Evolutionary conservation across 2,888 invertebrate species (phyloP).

Genomic region (Alviniconcha strummeri): DNA sequence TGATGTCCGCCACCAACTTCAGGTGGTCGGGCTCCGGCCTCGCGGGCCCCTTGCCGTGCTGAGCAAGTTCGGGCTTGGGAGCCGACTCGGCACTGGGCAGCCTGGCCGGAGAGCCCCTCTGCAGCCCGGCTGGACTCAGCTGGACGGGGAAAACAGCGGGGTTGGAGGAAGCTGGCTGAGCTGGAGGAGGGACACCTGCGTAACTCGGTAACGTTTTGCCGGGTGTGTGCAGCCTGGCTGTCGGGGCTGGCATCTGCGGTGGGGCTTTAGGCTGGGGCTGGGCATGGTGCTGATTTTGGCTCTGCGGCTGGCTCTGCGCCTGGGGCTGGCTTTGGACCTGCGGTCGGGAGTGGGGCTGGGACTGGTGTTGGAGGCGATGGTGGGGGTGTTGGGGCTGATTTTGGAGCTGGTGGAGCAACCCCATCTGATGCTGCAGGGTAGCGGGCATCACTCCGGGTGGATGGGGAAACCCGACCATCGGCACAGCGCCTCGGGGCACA

Average conservation of each 20-base stretch:
- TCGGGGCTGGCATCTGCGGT: neutral
- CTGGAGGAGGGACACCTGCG: neutral
- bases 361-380: neutral
- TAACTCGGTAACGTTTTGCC: neutral
- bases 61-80: neutral
- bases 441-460: slow-evolving; percentile 27
- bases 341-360: slow-evolving; percentile 16
- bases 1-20: slow-evolving; percentile 38
- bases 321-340: slow-evolving; percentile 18
- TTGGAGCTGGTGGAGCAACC: neutral
- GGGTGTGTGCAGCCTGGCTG: neutral
- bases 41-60: neutral
- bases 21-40: slow-evolving; percentile 3
- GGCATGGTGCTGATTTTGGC: neutral
- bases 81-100: neutral
- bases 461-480: slow-evolving; percentile 32
- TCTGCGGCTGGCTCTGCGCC: slow-evolving; percentile 2
- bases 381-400: too few species aligned
- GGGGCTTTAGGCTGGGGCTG: slow-evolving; percentile 6
- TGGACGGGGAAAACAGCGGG: slow-evolving; percentile 3
- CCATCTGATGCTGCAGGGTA: neutral
- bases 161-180: neutral
- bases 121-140: neutral
- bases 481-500: slow-evolving; percentile 30
- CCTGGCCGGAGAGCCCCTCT: neutral